Conservation (phyloP, 1,140 invertebrate species). For the Hylaeus anthracinus region DNA sequence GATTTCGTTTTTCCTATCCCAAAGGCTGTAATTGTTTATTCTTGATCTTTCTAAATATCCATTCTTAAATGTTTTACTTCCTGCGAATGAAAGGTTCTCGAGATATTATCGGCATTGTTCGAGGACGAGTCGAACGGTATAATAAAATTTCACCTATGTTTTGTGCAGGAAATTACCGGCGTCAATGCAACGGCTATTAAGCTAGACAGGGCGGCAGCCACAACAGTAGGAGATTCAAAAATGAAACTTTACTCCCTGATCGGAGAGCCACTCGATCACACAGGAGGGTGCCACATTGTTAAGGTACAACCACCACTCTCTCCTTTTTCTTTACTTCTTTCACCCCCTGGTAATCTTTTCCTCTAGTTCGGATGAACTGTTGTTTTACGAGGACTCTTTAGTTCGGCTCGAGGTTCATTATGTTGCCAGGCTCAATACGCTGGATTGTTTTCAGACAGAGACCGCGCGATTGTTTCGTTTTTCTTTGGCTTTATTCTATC, state of each 20-base stretch:
- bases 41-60: too few relatives aligned
- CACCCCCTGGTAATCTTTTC: conserved; percentile 30
- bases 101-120: too few relatives aligned
- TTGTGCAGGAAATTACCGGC: conserved; percentile 25
- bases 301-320: conserved; percentile 50
- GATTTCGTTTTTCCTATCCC: too few relatives aligned
- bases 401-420: conserved; percentile 44
- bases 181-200: not conserved
- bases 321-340: conserved; percentile 37
- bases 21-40: too few relatives aligned
- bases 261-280: conserved; percentile 57
- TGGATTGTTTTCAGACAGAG: conserved; percentile 56
- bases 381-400: conserved; percentile 54
- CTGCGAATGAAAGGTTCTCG: too few relatives aligned
- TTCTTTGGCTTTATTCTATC: conserved; percentile 42
- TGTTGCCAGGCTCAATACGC: conserved; percentile 57
- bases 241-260: conserved; percentile 44
- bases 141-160: conserved; percentile 8
- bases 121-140: too few relatives aligned
- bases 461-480: conserved; percentile 58
- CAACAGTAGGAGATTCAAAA: conserved; percentile 35
- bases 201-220: conserved; percentile 16
- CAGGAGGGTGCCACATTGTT: conserved; percentile 70
- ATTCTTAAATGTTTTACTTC: too few relatives aligned
- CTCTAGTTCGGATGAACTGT: conserved; percentile 42